Percentiles rank a stretch among this genome's conserved stretches.
Conservation (phyloP, 2,888 invertebrate species). For the Caenorhabditis panamensis region DNA sequence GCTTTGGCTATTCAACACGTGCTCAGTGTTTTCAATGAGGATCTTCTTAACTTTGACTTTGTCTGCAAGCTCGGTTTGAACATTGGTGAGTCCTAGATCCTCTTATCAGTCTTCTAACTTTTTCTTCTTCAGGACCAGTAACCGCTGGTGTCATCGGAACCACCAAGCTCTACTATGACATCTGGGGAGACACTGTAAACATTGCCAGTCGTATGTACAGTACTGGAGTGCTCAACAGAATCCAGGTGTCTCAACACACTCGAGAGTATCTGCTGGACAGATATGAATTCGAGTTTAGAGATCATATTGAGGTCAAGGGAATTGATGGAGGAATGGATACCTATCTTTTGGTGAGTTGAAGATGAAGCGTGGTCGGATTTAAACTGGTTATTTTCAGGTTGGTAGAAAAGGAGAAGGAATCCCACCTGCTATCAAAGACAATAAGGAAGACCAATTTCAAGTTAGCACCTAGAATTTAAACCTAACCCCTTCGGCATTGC, state of each 20-base stretch:
- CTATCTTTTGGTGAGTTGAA: conserved; percentile 72
- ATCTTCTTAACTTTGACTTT: conserved; percentile 92
- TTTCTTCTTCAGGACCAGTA: conserved; percentile 87
- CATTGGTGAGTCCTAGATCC: conserved; percentile 83
- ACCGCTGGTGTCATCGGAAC: conserved; percentile 94
- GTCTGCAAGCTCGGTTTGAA: conserved; percentile 87
- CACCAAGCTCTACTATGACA: conserved; percentile 95
- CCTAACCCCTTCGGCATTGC: too few species aligned
- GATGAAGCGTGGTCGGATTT: background rate
- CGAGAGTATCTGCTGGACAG: conserved; percentile 84
- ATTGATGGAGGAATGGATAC: conserved; percentile 83
- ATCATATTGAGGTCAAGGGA: conserved; percentile 95
- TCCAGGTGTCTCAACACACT: conserved; percentile 83
- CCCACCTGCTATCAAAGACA: conserved; percentile 46
- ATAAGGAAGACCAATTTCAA: conserved; percentile 53
- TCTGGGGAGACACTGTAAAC: conserved; percentile 99
- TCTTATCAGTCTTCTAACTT: background rate
- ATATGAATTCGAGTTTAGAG: conserved; percentile 93
- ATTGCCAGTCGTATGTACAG: conserved; percentile 98
- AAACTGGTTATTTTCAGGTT: conserved; percentile 27
- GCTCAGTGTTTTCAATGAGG: conserved; percentile 91
- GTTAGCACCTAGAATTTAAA: too few species aligned
- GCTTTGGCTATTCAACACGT: conserved; percentile 92
- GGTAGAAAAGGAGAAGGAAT: conserved; percentile 66
- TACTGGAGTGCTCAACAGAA: conserved; percentile 90